phyloP scores from a whole-genome alignment of 2,888 invertebrate species.

The Chrysopilus asiliformis region DNA sequence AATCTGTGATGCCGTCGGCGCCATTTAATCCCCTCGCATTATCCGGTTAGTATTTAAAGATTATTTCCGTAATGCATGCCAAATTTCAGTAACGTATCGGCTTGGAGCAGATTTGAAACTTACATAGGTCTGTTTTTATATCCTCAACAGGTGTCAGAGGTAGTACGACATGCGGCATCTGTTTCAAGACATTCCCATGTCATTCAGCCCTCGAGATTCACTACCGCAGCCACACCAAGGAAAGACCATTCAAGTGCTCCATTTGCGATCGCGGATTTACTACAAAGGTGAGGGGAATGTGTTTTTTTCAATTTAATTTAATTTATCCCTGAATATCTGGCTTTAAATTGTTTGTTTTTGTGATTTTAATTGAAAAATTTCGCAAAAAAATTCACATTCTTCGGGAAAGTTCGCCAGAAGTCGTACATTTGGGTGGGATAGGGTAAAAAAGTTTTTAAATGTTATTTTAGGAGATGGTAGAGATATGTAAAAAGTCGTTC shows the following conservation, averaged over 20 bases:
- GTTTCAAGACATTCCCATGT: conserved; percentile 98
- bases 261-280: conserved; percentile 96
- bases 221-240: conserved; percentile 92
- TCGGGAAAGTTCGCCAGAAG: no score
- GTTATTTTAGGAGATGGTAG: no score
- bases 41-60: conserved; percentile 38
- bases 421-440: no score
- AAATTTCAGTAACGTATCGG: no score
- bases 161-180: conserved; percentile 87
- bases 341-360: neutral
- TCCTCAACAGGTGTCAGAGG: conserved; percentile 58
- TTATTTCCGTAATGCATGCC: neutral
- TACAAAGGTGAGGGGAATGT: conserved; percentile 61
- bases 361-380: neutral
- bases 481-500: no score
- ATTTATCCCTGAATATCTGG: neutral
- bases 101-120: conserved; percentile 8
- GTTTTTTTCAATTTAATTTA: conserved; percentile 4
- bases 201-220: conserved; percentile 95
- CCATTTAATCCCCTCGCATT: conserved; percentile 80
- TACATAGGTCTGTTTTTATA: conserved; percentile 9
- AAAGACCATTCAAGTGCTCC: conserved; percentile 90
- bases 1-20: conserved; percentile 66
- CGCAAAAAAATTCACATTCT: no score
- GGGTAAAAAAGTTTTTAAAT: no score